Base-by-base conservation (phyloP, 2,113 vertebrate genomes). In the Puffinus mauretanicus region DNA sequence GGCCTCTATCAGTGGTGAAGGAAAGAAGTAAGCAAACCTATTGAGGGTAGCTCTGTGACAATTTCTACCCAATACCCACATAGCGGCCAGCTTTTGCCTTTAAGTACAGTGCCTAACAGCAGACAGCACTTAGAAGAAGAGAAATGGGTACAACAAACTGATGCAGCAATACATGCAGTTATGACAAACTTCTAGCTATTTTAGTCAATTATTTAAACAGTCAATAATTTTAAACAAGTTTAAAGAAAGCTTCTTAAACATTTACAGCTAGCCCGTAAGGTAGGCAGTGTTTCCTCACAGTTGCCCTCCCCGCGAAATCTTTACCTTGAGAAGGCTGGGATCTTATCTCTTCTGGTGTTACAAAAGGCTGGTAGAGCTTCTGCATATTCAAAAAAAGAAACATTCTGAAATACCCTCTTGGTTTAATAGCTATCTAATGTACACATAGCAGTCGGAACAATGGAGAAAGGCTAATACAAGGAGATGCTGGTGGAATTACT, bases 291-390 rank as follows among this genome's bases (percentile, higher is more conserved):
- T 94, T 86, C 61, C 44, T 90, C 29, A 84, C n/a, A n/a, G 49
- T 4, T 86, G 81, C 18, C 34, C 24, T 38, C 62, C 38, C 26
- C 34, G 2, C 2, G 4, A 76, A 81, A 62, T 75, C 72, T 94
- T 98, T 97, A 98, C 99, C 99, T 98, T 98, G 98, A 81, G 95
- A 98, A 10, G 98, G 95, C 47, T 98, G 98, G 65, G 58, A 93
- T 82, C 83, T 95, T 66, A 98, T 86, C 72, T 99, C 97, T 78
- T 98, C 82, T 66, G 98, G 96, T 42, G 93, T 95, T 51, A 99
- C 87, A 13, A 95, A 40, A 38, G 98, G 97, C 29, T 98, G 96
- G 84, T 98, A 99, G 57, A 98, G 97, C 40, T 97, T 98, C 99
- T 99, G 95, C 69, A 95, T 54, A 62, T 67, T 49, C 1, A 65